phyloP scores from a whole-genome alignment of 2,113 vertebrate species.

The Chionodraco myersi region DNA sequence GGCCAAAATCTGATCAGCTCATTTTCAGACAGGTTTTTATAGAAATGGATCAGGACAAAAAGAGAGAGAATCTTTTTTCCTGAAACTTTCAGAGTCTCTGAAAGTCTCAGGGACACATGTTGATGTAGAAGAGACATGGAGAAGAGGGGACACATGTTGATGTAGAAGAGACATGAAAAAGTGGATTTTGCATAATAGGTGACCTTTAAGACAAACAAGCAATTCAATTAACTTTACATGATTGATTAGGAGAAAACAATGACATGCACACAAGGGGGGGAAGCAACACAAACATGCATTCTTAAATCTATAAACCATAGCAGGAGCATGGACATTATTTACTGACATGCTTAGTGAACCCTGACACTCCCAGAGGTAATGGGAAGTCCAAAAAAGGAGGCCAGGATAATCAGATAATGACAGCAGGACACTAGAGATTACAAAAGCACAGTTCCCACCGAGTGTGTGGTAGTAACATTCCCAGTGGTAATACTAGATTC shows the following conservation, averaged over 20 bases:
- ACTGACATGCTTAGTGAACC: conserved; percentile 27
- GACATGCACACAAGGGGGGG: not conserved
- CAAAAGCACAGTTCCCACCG: conserved; percentile 37
- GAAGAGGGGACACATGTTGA: no score
- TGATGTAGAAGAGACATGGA: no score
- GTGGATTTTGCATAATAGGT: no score
- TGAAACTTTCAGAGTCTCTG: no score
- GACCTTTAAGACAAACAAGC: not conserved
- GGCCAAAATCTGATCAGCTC: no score
- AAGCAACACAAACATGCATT: conserved; percentile 7
- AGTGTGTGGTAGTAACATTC: not conserved
- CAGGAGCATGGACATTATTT: conserved; percentile 16
- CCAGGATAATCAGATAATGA: conserved; percentile 31
- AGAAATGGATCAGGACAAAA: no score
- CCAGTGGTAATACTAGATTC: conserved; percentile 19
- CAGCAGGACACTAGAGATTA: conserved; percentile 23
- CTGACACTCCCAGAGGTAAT: conserved; percentile 24
- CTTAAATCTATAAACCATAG: not conserved
- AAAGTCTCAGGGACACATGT: no score
- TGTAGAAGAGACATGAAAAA: no score
- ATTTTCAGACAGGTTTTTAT: no score
- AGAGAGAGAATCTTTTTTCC: no score
- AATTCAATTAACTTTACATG: not conserved
- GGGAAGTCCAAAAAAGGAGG: conserved; percentile 16
- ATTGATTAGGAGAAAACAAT: not conserved